These are phyloP conservation scores for Ophioninae sp. DNA, from an alignment of 2,888 invertebrate genomes.

Conservation along the genomic window DNA sequence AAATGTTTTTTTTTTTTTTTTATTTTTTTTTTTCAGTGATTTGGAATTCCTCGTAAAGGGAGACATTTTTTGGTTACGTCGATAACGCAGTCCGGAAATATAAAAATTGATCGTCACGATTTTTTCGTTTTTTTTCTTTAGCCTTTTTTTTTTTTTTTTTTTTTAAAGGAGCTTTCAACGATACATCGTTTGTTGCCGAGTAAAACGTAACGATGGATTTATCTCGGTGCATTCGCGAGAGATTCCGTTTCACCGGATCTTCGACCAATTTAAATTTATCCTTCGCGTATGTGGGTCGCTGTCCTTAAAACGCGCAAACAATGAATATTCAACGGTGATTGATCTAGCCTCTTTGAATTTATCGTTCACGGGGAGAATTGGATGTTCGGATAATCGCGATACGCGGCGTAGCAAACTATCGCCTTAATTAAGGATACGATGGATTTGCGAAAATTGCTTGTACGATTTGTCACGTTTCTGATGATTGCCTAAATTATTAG, in stretches of 20 bases:
- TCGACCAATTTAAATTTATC: neutral
- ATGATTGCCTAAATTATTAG: neutral
- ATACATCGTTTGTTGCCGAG: too few species aligned
- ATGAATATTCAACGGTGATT: conserved; percentile 14
- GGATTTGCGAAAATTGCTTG: neutral
- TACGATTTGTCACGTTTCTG: neutral
- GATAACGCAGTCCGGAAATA: neutral
- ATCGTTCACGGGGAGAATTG: neutral
- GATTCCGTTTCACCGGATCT: too few species aligned
- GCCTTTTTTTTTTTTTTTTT: neutral
- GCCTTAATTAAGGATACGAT: neutral
- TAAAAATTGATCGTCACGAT: neutral
- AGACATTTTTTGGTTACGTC: neutral
- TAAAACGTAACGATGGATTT: too few species aligned
- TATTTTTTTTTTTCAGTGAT: neutral
- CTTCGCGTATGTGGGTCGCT: neutral
- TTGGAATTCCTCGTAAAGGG: neutral
- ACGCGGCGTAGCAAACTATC: neutral
- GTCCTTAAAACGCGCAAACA: neutral
- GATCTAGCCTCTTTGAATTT: conserved; percentile 15
- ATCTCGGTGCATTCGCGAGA: too few species aligned
- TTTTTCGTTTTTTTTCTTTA: neutral
- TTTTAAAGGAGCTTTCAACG: neutral
- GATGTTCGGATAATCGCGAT: neutral
- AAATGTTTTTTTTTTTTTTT: too few species aligned